These are phyloP conservation scores for Phyllostomus discolor DNA, from an alignment of 2,113 vertebrate genomes.

Conservation along the genomic window DNA sequence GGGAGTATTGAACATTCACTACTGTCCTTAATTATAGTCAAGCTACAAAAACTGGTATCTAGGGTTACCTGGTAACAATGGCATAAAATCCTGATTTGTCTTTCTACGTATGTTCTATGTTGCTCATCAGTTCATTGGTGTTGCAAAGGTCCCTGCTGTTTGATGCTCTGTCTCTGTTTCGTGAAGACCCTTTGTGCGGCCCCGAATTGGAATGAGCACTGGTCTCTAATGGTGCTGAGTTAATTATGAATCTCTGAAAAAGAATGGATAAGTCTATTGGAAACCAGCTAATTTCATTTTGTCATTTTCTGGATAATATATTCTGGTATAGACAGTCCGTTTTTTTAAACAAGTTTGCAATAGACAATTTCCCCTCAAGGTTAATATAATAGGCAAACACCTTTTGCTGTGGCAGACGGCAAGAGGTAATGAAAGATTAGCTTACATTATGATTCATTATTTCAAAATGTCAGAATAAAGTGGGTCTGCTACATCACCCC, in stretches of 20 bases:
- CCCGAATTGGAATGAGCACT: slow-evolving; percentile 10
- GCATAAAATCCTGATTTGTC: not conserved
- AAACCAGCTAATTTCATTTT: slow-evolving; percentile 38
- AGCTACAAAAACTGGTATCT: not conserved
- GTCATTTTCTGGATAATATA: slow-evolving; percentile 19
- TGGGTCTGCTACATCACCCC: slow-evolving; percentile 6
- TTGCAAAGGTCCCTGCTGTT: not conserved
- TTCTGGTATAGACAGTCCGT: not conserved
- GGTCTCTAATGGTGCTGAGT: not conserved
- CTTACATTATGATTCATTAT: slow-evolving; percentile 22
- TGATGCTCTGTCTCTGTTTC: not conserved
- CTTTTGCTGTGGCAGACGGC: slow-evolving; percentile 31
- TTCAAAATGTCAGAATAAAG: slow-evolving; percentile 71
- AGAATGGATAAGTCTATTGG: not conserved
- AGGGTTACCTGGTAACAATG: not conserved
- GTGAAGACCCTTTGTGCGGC: not conserved
- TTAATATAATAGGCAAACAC: slow-evolving; percentile 60
- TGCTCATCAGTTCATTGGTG: not conserved
- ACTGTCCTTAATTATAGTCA: not conserved
- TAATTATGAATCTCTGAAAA: slow-evolving; percentile 19
- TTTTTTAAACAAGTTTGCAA: slow-evolving; percentile 56
- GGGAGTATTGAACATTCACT: not conserved
- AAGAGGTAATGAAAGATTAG: slow-evolving; percentile 30
- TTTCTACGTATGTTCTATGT: not conserved
- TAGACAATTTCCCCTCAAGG: slow-evolving; percentile 52